phyloP scores from a whole-genome alignment of 2,797 vertebrate genomes.

The Natrix natrix region DNA sequence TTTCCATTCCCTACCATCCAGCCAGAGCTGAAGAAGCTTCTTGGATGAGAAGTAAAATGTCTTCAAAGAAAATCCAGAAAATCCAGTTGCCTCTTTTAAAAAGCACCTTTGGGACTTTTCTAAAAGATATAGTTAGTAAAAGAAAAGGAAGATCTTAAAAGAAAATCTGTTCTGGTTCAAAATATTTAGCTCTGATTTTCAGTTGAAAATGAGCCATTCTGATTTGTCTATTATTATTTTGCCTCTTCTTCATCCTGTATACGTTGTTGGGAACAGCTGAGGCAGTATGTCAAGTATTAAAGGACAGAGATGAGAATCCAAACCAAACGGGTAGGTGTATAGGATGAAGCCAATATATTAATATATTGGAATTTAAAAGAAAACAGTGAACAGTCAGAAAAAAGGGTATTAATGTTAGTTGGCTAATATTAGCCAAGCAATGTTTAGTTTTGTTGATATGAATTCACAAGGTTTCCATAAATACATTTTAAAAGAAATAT shows the following conservation, averaged over 20 bases:
- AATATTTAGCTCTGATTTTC: background rate
- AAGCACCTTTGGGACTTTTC: constrained; percentile 2
- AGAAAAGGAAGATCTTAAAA: background rate
- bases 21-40: too few relatives aligned
- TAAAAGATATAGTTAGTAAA: background rate
- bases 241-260: background rate
- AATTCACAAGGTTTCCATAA: background rate
- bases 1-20: too few relatives aligned
- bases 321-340: background rate
- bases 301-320: background rate
- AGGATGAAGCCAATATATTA: background rate
- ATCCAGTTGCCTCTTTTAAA: too few relatives aligned
- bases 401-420: background rate
- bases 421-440: background rate
- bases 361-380: background rate
- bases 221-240: background rate
- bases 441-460: background rate
- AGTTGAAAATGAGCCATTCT: background rate
- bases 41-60: too few relatives aligned
- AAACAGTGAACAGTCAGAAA: background rate
- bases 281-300: background rate
- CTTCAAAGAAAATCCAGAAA: too few relatives aligned
- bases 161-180: background rate
- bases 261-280: background rate
- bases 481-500: background rate